Conservation (phyloP, 2,888 invertebrate species). For the Notocelia uddmanniana region DNA sequence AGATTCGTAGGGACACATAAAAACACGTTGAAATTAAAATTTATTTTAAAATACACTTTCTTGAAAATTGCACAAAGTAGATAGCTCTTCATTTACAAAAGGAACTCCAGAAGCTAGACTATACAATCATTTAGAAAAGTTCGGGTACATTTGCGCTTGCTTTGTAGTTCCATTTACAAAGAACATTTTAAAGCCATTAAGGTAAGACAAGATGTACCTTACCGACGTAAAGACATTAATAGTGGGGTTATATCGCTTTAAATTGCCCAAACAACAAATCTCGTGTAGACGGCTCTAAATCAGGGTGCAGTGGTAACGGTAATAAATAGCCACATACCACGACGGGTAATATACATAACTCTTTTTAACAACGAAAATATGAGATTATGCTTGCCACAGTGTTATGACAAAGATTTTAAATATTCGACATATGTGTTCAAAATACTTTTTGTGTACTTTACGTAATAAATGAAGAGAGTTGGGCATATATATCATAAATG, state of each 20-base stretch:
- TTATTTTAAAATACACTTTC: background rate
- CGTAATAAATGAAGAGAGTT: too few species aligned
- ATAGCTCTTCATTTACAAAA: background rate
- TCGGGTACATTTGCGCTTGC: constrained; percentile 3
- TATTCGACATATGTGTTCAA: too few species aligned
- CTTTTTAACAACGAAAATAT: constrained; percentile 63
- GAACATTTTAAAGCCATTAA: constrained; percentile 32
- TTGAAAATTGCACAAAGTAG: background rate
- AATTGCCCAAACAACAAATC: constrained; percentile 61
- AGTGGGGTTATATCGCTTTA: constrained; percentile 47
- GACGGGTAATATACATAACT: constrained; percentile 71
- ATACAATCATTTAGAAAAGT: constrained; percentile 16
- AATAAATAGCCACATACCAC: constrained; percentile 65
- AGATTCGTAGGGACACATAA: too few species aligned
- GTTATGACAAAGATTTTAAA: background rate
- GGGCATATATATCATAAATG: too few species aligned
- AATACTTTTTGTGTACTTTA: too few species aligned
- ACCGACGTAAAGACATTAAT: constrained; percentile 38
- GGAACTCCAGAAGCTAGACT: background rate
- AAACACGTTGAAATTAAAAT: background rate
- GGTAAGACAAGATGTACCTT: constrained; percentile 31
- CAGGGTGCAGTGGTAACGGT: constrained; percentile 63
- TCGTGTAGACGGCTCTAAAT: constrained; percentile 62
- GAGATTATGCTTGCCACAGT: constrained; percentile 43
- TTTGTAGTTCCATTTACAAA: constrained; percentile 23